Percentiles rank a stretch among this genome's conserved stretches.
These are phyloP conservation scores for Tachypleus tridentatus DNA, from an alignment of 1,140 invertebrate genomes.

Conservation along the genomic window DNA sequence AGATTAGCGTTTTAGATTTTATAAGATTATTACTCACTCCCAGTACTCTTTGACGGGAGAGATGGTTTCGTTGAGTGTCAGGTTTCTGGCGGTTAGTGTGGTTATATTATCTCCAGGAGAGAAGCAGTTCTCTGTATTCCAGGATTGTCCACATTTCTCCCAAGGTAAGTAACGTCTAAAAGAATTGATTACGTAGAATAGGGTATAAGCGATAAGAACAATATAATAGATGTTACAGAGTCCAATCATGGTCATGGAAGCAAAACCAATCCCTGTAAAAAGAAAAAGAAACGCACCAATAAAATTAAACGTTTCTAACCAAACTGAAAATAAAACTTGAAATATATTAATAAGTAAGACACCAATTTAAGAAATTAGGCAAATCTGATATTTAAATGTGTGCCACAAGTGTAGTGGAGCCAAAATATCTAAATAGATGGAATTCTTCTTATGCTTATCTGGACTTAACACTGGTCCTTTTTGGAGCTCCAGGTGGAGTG, in stretches of 20 bases:
- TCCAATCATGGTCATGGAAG: constrained; percentile 49
- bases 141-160: constrained; percentile 30
- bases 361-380: too few relatives aligned
- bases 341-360: too few relatives aligned
- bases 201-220: constrained; percentile 84
- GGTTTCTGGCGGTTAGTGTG: not conserved
- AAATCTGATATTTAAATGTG: too few relatives aligned
- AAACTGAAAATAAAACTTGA: too few relatives aligned
- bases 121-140: constrained; percentile 35
- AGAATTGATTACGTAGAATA: constrained; percentile 84
- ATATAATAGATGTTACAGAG: constrained; percentile 98
- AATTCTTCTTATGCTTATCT: too few relatives aligned
- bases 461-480: too few relatives aligned
- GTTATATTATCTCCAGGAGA: constrained; percentile 14
- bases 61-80: constrained; percentile 21
- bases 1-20: constrained; percentile 3
- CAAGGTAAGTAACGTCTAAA: constrained; percentile 28
- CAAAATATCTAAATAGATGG: too few relatives aligned
- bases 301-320: too few relatives aligned
- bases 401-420: too few relatives aligned
- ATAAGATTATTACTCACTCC: constrained; percentile 32
- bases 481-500: too few relatives aligned
- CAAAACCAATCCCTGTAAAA: constrained; percentile 27
- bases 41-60: constrained; percentile 39
- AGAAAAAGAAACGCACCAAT: constrained; percentile 2